Evolutionary conservation across 2,113 vertebrate species (phyloP).

Genomic region (Puffinus mauretanicus): DNA sequence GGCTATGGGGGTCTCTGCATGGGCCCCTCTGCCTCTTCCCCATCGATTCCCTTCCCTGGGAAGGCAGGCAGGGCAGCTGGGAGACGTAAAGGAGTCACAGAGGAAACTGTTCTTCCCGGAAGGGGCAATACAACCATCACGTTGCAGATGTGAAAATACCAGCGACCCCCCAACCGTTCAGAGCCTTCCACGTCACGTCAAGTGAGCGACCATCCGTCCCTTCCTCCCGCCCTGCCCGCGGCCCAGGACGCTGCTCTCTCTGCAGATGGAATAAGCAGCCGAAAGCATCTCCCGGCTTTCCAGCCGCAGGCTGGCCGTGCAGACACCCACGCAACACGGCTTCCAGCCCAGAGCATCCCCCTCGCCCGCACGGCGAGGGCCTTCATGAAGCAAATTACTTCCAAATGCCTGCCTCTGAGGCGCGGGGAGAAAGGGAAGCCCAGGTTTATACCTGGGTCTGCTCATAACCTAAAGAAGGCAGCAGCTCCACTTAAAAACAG

Average conservation of each 20-base stretch:
- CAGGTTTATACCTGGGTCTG: constrained; percentile 34
- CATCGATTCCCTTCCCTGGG: rapidly evolving
- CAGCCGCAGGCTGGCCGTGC: not conserved
- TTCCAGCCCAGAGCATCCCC: not conserved
- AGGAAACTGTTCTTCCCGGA: not conserved
- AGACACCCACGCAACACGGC: not conserved
- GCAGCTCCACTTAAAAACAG: constrained; percentile 32
- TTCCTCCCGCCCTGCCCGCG: not conserved
- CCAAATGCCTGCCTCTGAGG: constrained; percentile 40
- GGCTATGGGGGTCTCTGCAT: not conserved
- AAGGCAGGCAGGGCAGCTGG: not conserved
- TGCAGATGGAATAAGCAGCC: not conserved
- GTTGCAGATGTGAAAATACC: not conserved
- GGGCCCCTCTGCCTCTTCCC: not conserved
- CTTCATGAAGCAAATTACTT: constrained; percentile 2
- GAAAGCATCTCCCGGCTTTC: not conserved
- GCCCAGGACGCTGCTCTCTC: not conserved
- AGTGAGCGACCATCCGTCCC: rapidly evolving
- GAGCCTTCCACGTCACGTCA: not conserved
- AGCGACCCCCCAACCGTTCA: rapidly evolving
- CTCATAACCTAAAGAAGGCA: constrained; percentile 19
- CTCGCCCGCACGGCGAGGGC: rapidly evolving
- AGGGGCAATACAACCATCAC: not conserved
- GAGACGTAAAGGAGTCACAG: rapidly evolving
- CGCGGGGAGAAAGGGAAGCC: not conserved